Conservation (phyloP, 2,113 vertebrate species). For the Pteronura brasiliensis region DNA sequence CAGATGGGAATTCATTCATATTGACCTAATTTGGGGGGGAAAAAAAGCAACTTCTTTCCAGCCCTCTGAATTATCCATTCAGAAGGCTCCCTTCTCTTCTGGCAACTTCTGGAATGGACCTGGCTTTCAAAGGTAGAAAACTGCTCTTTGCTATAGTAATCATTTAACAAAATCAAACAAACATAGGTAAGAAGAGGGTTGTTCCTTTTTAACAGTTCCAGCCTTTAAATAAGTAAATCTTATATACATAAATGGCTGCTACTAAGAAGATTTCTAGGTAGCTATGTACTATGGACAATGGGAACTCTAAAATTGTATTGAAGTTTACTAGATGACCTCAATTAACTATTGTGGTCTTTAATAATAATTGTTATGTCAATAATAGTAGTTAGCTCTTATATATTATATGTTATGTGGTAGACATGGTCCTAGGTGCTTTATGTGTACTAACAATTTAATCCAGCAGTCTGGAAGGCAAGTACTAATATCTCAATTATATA, state of each 20-base stretch:
- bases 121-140: constrained; percentile 2
- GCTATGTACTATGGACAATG: background rate
- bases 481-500: background rate
- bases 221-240: background rate
- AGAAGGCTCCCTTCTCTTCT: background rate
- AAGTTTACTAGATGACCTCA: background rate
- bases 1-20: background rate
- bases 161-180: background rate
- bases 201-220: background rate
- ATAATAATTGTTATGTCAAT: background rate
- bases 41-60: background rate
- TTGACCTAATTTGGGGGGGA: constrained; percentile 13
- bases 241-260: background rate
- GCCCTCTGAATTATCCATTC: background rate
- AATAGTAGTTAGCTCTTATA: background rate
- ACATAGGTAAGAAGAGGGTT: background rate
- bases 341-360: background rate
- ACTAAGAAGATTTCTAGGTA: background rate
- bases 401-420: background rate
- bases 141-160: background rate
- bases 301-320: background rate
- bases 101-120: background rate
- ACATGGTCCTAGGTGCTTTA: background rate
- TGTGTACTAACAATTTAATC: background rate
- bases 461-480: background rate